phyloP scores from a whole-genome alignment of 2,113 vertebrate genomes.

The Campylomormyrus numenius region DNA sequence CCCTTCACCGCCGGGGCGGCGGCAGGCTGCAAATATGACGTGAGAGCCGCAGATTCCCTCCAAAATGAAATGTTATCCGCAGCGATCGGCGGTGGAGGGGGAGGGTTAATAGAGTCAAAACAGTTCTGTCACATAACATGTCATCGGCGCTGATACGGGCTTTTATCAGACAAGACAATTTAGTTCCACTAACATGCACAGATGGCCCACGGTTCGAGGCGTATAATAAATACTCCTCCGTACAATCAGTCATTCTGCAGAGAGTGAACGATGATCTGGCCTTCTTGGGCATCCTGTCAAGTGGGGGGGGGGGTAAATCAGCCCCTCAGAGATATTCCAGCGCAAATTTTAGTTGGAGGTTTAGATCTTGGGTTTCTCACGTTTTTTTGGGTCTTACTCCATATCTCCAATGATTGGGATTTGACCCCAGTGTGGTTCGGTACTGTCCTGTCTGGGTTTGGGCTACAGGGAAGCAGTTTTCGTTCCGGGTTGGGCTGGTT shows the following conservation, averaged over 20 bases:
- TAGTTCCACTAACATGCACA: conserved; percentile 37
- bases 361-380: neutral
- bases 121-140: conserved; percentile 35
- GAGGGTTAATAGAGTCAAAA: conserved; percentile 51
- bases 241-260: neutral
- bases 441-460: neutral
- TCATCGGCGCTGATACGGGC: conserved; percentile 45
- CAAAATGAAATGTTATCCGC: conserved; percentile 49
- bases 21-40: conserved; percentile 31
- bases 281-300: neutral
- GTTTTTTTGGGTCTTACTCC: neutral
- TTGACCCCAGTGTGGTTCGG: neutral
- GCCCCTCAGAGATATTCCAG: neutral
- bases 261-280: neutral
- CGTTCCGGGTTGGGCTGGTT: conserved; percentile 26
- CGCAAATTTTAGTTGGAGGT: neutral
- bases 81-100: conserved; percentile 44
- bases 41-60: conserved; percentile 38
- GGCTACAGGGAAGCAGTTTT: neutral
- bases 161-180: conserved; percentile 55
- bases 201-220: conserved; percentile 37
- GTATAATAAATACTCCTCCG: conserved; percentile 47
- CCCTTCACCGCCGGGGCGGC: conserved; percentile 18
- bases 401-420: neutral
- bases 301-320: neutral